A percentile compares a stretch with the other conserved stretches of the same genome.
Evolutionary conservation across 1,140 invertebrate genomes (phyloP).

Genomic region (Trachymyrmex septentrionalis): DNA sequence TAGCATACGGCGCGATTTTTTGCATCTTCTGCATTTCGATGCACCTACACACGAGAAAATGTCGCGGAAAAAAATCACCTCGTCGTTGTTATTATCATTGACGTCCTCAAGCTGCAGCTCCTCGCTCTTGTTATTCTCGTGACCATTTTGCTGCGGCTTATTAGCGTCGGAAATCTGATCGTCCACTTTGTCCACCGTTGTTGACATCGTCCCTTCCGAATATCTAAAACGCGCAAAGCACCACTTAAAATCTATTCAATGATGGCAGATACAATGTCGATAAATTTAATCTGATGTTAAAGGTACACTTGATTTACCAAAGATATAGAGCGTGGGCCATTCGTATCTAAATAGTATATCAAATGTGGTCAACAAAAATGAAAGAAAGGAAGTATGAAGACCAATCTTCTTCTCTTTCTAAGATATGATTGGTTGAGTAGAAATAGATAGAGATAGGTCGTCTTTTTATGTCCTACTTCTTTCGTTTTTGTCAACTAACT

Average conservation of each 20-base stretch:
- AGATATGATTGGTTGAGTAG: too few species aligned
- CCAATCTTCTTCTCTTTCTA: too few species aligned
- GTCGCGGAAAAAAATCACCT: conserved; percentile 70
- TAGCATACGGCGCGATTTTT: conserved; percentile 13
- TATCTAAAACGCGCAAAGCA: conserved; percentile 71
- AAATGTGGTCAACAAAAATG: too few species aligned
- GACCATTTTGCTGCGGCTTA: conserved; percentile 78
- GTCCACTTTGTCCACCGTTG: conserved; percentile 77
- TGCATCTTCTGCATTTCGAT: conserved; percentile 33
- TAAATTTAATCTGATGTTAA: background rate
- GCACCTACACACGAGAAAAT: conserved; percentile 44
- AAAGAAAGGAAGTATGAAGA: too few species aligned
- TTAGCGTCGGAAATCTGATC: conserved; percentile 68
- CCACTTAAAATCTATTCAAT: background rate
- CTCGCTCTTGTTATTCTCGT: conserved; percentile 73
- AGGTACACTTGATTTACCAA: background rate
- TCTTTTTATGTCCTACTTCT: too few species aligned
- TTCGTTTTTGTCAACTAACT: too few species aligned
- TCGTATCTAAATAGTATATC: too few species aligned
- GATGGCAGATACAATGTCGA: background rate
- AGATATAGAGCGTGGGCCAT: too few species aligned
- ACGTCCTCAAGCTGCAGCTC: conserved; percentile 79
- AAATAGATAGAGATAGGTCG: too few species aligned
- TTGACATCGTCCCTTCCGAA: conserved; percentile 78
- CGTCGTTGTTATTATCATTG: conserved; percentile 78